Conservation (phyloP, 2,113 vertebrate genomes). For the Platichthys flesus region DNA sequence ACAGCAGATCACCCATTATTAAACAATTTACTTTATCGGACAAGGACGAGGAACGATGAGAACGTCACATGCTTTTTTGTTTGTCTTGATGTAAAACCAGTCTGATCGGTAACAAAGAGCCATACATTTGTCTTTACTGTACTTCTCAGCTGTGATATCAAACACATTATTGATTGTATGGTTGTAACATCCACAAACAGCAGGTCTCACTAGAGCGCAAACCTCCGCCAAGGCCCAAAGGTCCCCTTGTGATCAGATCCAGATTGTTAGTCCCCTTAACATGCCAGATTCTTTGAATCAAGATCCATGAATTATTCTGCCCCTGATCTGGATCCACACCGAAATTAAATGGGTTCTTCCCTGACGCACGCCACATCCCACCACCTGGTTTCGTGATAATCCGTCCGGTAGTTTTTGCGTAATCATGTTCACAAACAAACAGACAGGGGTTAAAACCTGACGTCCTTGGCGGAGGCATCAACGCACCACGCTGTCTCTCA, state of each 20-base stretch:
- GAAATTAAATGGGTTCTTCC: neutral
- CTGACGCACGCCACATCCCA: neutral
- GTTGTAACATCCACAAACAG: slow-evolving; percentile 25
- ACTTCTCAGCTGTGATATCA: slow-evolving; percentile 18
- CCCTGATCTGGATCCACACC: neutral
- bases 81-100: slow-evolving; percentile 67
- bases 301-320: no score
- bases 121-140: slow-evolving; percentile 13
- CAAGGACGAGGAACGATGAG: neutral
- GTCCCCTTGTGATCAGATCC: neutral
- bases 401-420: neutral
- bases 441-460: neutral
- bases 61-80: slow-evolving; percentile 12
- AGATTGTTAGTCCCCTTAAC: no score
- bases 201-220: neutral
- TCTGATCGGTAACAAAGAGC: slow-evolving; percentile 50
- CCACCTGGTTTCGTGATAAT: no score
- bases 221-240: neutral
- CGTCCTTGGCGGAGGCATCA: neutral
- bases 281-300: no score
- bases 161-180: slow-evolving; percentile 12
- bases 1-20: slow-evolving; percentile 12
- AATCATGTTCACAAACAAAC: no score
- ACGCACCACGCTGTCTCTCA: slow-evolving; percentile 3
- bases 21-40: slow-evolving; percentile 22